These are phyloP conservation scores for Collichthys lucidus DNA, from an alignment of 2,113 vertebrate genomes.

Conservation along the genomic window DNA sequence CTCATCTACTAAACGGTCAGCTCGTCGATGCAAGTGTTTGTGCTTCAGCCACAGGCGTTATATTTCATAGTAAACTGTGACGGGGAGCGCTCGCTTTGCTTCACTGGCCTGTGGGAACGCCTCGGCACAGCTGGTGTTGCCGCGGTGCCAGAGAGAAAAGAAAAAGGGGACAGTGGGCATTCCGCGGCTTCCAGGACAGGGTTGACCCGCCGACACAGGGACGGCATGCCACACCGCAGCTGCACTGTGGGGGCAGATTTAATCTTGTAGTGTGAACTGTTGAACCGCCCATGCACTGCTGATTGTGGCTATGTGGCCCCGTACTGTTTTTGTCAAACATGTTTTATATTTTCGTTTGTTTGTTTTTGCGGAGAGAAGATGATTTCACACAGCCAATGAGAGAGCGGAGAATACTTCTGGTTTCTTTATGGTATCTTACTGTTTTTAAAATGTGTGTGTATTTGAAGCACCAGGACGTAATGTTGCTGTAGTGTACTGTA, in stretches of 20 bases:
- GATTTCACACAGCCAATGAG: background rate
- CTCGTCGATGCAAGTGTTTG: background rate
- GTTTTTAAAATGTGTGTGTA: background rate
- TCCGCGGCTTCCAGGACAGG: constrained; percentile 3
- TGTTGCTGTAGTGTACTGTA: too few species aligned
- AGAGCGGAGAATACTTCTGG: background rate
- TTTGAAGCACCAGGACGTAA: too few species aligned
- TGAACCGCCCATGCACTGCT: constrained; percentile 2
- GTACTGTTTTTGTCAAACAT: background rate
- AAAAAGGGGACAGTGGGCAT: constrained; percentile 23
- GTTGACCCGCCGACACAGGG: constrained; percentile 13
- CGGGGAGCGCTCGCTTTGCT: background rate
- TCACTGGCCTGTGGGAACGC: background rate
- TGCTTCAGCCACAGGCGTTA: background rate
- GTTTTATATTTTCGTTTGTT: background rate
- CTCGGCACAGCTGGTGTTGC: background rate
- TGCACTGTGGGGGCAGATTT: constrained; percentile 3
- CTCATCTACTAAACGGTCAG: background rate
- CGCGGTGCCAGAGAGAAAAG: constrained; percentile 12
- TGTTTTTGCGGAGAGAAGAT: background rate
- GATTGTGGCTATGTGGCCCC: background rate
- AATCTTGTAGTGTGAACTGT: background rate
- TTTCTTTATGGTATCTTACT: too few species aligned
- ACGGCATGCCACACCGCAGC: background rate
- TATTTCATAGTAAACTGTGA: background rate